A percentile compares a stretch with the other conserved stretches of the same genome.
phyloP scores from a whole-genome alignment of 2,113 vertebrate genomes.

The Chunga burmeisteri region DNA sequence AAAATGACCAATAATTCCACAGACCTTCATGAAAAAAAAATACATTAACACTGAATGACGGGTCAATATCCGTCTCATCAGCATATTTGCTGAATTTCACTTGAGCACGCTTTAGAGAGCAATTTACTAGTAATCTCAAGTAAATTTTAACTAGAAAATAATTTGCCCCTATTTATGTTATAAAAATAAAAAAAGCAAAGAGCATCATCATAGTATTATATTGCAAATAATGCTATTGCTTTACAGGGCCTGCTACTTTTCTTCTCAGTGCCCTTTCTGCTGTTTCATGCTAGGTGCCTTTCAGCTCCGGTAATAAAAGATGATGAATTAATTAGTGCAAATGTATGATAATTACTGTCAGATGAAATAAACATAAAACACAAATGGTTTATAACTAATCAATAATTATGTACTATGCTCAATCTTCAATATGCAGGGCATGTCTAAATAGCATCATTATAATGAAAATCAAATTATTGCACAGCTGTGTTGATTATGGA shows the following conservation, averaged over 20 bases:
- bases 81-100: not conserved
- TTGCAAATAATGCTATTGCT: not conserved
- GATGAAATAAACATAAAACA: slow-evolving; percentile 56
- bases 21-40: not conserved
- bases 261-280: not conserved
- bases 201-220: not conserved
- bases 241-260: not conserved
- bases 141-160: not conserved
- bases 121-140: not conserved
- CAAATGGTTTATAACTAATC: slow-evolving; percentile 69
- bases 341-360: slow-evolving; percentile 55
- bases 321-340: slow-evolving; percentile 54
- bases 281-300: slow-evolving; percentile 23
- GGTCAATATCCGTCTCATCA: not conserved
- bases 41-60: not conserved
- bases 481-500: slow-evolving; percentile 73
- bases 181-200: not conserved
- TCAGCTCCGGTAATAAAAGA: slow-evolving; percentile 22
- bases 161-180: not conserved
- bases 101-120: not conserved
- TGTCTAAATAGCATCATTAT: slow-evolving; percentile 56
- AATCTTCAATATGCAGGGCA: slow-evolving; percentile 48
- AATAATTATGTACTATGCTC: slow-evolving; percentile 63
- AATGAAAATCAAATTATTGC: slow-evolving; percentile 71
- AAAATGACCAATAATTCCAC: not conserved